A percentile compares a stretch with the other conserved stretches of the same genome.
Evolutionary conservation across 2,113 vertebrate genomes (phyloP).

Genomic region (Oreochromis niloticus): DNA sequence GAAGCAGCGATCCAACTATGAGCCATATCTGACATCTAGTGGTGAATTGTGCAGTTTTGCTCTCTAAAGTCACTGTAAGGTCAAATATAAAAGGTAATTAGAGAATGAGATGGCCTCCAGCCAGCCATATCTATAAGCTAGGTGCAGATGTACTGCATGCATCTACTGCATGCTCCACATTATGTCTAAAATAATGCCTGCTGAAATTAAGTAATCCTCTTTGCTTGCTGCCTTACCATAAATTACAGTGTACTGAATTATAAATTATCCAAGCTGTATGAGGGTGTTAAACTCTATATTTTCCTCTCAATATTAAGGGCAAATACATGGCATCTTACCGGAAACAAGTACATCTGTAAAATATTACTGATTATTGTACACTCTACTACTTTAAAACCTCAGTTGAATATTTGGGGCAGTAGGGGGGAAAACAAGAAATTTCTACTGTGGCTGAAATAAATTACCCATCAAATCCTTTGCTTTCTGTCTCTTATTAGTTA

Average conservation of each 20-base stretch:
- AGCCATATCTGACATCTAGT: slow-evolving; percentile 59
- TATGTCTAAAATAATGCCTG: neutral
- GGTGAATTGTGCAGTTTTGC: neutral
- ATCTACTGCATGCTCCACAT: neutral
- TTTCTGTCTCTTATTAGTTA: neutral
- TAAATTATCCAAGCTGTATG: neutral
- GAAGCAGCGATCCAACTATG: neutral
- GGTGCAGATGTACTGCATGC: neutral
- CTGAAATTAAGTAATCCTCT: neutral
- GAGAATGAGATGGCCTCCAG: slow-evolving; percentile 40
- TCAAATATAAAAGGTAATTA: slow-evolving; percentile 12
- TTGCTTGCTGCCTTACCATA: neutral
- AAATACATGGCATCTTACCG: neutral
- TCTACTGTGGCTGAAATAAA: neutral
- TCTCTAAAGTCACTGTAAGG: slow-evolving; percentile 1
- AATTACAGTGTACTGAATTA: neutral
- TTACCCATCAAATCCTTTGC: neutral
- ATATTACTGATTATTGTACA: neutral
- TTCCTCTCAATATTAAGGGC: neutral
- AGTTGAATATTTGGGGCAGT: neutral
- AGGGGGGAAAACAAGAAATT: neutral
- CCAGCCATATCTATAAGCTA: neutral
- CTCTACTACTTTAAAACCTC: neutral
- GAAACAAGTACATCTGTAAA: neutral
- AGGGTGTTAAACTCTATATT: neutral